Percentiles rank a stretch among this genome's conserved stretches.
Evolutionary conservation across 2,888 invertebrate genomes (phyloP).

Genomic region (Acanthopleura granulata): DNA sequence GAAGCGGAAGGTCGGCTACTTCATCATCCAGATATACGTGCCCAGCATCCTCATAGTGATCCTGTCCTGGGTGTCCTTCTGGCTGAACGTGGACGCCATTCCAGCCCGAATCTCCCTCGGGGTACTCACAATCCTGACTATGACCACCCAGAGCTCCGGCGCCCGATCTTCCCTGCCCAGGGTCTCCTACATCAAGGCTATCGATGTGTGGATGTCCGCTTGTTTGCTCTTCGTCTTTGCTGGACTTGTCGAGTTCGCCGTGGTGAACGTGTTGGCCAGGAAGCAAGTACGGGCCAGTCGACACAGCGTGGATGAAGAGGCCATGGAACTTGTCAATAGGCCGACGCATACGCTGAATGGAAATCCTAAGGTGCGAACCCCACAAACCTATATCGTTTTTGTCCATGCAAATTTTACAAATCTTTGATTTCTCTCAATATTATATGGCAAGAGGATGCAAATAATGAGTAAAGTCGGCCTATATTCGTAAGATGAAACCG

Average conservation of each 20-base stretch:
- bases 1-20: constrained; percentile 86
- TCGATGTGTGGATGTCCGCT: constrained; percentile 73
- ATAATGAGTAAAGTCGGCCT: too few relatives aligned
- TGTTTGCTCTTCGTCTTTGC: constrained; percentile 92
- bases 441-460: too few relatives aligned
- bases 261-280: constrained; percentile 76
- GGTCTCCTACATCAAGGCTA: constrained; percentile 92
- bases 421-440: too few relatives aligned
- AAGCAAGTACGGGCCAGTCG: not conserved
- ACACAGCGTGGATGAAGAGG: constrained; percentile 3
- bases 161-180: constrained; percentile 90
- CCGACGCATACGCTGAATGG: constrained; percentile 1
- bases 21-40: constrained; percentile 92
- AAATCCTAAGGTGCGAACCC: not conserved
- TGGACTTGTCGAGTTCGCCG: constrained; percentile 86
- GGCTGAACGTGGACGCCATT: constrained; percentile 88
- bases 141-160: constrained; percentile 91
- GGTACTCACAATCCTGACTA: constrained; percentile 81
- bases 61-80: constrained; percentile 97
- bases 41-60: constrained; percentile 92
- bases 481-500: too few relatives aligned
- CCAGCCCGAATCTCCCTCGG: constrained; percentile 91
- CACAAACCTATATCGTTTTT: too few relatives aligned
- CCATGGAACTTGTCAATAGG: constrained; percentile 16
- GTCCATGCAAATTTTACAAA: too few relatives aligned